phyloP scores from a whole-genome alignment of 2,888 invertebrate genomes.

The Noctua fimbriata region DNA sequence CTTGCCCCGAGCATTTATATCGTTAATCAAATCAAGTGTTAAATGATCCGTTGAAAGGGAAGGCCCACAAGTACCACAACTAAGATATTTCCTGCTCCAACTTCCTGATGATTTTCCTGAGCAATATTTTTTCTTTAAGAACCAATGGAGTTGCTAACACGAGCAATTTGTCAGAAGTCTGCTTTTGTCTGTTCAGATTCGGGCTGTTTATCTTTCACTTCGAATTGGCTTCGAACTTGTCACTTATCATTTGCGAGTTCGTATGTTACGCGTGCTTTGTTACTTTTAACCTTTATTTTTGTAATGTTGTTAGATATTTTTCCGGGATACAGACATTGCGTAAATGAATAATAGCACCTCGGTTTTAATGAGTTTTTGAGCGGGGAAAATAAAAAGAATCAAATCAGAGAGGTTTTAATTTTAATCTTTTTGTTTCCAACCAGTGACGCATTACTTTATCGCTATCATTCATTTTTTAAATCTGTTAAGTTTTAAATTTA shows the following conservation, averaged over 20 bases:
- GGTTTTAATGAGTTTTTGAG: slow-evolving; percentile 16
- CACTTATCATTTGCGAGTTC: slow-evolving; percentile 60
- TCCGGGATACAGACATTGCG: slow-evolving; percentile 5
- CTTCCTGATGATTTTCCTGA: slow-evolving; percentile 80
- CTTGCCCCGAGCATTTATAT: slow-evolving; percentile 67
- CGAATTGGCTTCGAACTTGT: slow-evolving; percentile 65
- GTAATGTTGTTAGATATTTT: slow-evolving; percentile 24
- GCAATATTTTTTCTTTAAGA: slow-evolving; percentile 83
- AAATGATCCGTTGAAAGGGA: slow-evolving; percentile 79
- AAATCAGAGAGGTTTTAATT: background rate
- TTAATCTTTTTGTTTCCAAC: background rate
- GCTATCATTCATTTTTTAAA: background rate
- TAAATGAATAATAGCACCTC: slow-evolving; percentile 26
- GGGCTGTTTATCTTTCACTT: slow-evolving; percentile 75
- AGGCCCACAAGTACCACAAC: slow-evolving; percentile 73
- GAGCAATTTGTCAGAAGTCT: slow-evolving; percentile 83
- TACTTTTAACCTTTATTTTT: slow-evolving; percentile 33
- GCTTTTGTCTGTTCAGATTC: slow-evolving; percentile 79
- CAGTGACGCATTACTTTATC: background rate
- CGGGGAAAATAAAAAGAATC: background rate
- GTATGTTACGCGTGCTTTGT: slow-evolving; percentile 41
- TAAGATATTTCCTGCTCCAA: slow-evolving; percentile 77
- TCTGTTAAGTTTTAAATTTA: background rate
- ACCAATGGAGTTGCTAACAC: slow-evolving; percentile 84
- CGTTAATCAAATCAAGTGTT: slow-evolving; percentile 85